Evolutionary conservation across 2,113 vertebrate species (phyloP), one percentile per base, ranked within the genome.

Genomic region (Chlamydotis undulata): DNA sequence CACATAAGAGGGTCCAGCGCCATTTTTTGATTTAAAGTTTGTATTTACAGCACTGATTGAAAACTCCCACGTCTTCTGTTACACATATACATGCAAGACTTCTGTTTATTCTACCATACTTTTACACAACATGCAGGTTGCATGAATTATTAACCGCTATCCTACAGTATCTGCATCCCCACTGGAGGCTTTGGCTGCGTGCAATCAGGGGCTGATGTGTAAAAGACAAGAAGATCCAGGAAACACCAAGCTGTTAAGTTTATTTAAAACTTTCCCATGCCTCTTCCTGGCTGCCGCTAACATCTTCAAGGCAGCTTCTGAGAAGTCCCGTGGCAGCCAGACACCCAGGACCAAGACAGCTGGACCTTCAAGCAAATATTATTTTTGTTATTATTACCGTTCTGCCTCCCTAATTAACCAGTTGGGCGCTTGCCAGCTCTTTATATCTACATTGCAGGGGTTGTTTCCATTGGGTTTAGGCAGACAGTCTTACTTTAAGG

Each of bases 401-500:
- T 97, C 95, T 94, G 53, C 96, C 89, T 96, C 82, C 71, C 97
- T 98, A 99, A 99, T 99, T 98, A 99, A 98, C 97, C 97, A 97
- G 97, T 89, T 98, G 98, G 98, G 90, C 74, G 45, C 74, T 93
- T 92, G 98, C 98, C 98, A 98, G 97, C 95, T 93, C 83, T 96
- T 96, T 80, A 77, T 92, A 69, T 90, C 96, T 96, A 45, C 91
- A 94, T 95, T 94, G 25, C 25, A 94, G 94, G 97, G 92, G 92
- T 73, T 93, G 96, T 95, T 98, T 98, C 97, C 96, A 94, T 47
- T 91, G 98, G 98, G 97, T 94, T 96, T 49, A 88, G 96, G 97
- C 98, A 98, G 98, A 98, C 98, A 98, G 98, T 98, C 98, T 98
- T 98, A 98, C 98, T 98, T 98, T 98, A 98, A 98, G 97, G 96